Percentiles rank a stretch among this genome's conserved stretches.
These are phyloP conservation scores for Lepidotrigona ventralis DNA, from an alignment of 1,140 invertebrate species.

Conservation along the genomic window DNA sequence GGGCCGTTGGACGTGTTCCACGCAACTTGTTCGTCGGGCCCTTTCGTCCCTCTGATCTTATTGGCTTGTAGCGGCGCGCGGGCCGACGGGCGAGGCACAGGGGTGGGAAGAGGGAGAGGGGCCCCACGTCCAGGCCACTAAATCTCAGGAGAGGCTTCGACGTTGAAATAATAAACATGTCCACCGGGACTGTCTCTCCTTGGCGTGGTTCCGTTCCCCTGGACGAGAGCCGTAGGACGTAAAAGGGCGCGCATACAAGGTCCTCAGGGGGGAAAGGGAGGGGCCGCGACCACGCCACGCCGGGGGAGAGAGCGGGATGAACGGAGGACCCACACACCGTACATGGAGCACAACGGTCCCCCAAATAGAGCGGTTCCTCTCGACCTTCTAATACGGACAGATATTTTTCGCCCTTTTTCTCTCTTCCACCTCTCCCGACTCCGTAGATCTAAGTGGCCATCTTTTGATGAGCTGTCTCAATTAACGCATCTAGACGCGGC, in stretches of 20 bases:
- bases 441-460: constrained; percentile 2
- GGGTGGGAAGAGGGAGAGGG: not conserved
- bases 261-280: not conserved
- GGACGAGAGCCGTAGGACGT: constrained; percentile 46
- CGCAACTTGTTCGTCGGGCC: constrained; percentile 32
- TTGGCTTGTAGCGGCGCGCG: constrained; percentile 36
- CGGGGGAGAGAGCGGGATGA: not conserved
- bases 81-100: not conserved
- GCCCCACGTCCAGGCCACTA: constrained; percentile 46
- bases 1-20: constrained; percentile 27
- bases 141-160: constrained; percentile 57
- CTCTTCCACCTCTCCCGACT: not conserved
- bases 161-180: constrained; percentile 65
- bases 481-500: not conserved
- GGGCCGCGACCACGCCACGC: constrained; percentile 9
- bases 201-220: constrained; percentile 39
- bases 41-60: constrained; percentile 45
- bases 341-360: constrained; percentile 33
- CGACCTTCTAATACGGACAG: constrained; percentile 36
- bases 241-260: constrained; percentile 45
- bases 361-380: constrained; percentile 47
- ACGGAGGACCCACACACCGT: not conserved
- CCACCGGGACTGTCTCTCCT: constrained; percentile 52
- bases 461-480: constrained; percentile 19
- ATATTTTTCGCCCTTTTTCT: constrained; percentile 35